Base-by-base conservation (phyloP, 1,140 invertebrate species). In the Drosophila arizonae region DNA sequence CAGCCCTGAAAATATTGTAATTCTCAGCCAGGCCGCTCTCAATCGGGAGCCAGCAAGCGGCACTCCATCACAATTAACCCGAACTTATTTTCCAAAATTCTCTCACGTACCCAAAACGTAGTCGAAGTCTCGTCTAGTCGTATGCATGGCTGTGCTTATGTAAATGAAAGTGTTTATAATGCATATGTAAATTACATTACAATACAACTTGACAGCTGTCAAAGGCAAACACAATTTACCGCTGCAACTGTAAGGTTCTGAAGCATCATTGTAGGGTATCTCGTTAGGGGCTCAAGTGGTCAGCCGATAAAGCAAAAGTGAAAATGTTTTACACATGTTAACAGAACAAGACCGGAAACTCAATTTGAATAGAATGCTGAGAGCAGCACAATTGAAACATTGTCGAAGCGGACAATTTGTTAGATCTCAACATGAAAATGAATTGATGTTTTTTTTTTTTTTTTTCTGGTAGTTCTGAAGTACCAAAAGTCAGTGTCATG, bases 161-260 rank as follows among this genome's bases (percentile, higher is more conserved):
- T 46, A 48, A 72, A 52, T 70, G 60, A 28, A 63, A 26, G 52
- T 61, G 26, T 69, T 71, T 67, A 65, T 76, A 62, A 74, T 64
- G 54, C 51, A 57, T 86, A 76, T 77, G 79, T 75, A 82, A 86
- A 85, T 85, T 72, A 76, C 79, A 79, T 87, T 73, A 76, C 62
- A 78, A 86, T 72, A 57, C 55, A 43, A 52, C 66, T 65, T 71
- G 84, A 82, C 82, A 86, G 82, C 84, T 87, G 82, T 82, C 82
- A 79, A 71, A 70, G 51, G 68, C 51, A 72, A 72, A 81, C 70
- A 66, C 33, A 64, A 63, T 70, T 58, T 48, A 45, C 26, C 63
- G 72, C 60, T 71, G 72, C 67, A 64, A 70, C 72, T 63, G 57
- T 50, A 28, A 39, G 33, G 73, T 72, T 81, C 72, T 76, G 69